Conservation (phyloP, 92 coral and sea anemone genomes). For the Epizoanthus rinbou region DNA sequence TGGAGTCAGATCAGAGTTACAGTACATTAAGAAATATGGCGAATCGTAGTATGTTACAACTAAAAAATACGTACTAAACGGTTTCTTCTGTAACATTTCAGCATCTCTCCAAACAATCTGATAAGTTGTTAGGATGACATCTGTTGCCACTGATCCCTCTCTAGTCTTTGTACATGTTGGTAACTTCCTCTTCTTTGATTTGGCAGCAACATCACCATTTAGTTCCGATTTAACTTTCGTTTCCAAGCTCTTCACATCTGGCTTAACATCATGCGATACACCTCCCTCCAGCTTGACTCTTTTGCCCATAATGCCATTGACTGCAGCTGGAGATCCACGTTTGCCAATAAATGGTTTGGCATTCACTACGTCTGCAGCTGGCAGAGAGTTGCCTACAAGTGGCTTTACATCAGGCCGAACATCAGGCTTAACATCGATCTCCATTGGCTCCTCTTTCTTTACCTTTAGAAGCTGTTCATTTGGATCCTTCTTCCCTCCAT, state of each 20-base stretch:
- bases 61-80: constrained; percentile 26
- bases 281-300: constrained; percentile 9
- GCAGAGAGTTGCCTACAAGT: not conserved
- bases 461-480: not conserved
- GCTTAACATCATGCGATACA: not conserved
- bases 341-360: not conserved
- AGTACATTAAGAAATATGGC: not conserved
- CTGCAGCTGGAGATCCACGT: not conserved
- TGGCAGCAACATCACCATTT: not conserved
- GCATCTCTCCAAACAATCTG: constrained; percentile 46
- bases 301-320: constrained; percentile 4
- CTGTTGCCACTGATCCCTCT: not conserved
- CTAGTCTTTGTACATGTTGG: not conserved
- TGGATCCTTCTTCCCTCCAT: not conserved
- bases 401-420: not conserved
- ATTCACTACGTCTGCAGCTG: not conserved
- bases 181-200: constrained; percentile 4
- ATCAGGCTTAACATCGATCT: constrained; percentile 5
- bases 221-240: not conserved
- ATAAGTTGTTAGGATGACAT: constrained; percentile 48
- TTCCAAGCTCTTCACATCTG: not conserved
- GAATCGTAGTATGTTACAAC: not conserved
- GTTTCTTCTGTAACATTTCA: constrained; percentile 35
- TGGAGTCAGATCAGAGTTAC: not conserved
- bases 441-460: constrained; percentile 21